Conservation (phyloP, 2,113 vertebrate species). For the Alectura lathami region DNA sequence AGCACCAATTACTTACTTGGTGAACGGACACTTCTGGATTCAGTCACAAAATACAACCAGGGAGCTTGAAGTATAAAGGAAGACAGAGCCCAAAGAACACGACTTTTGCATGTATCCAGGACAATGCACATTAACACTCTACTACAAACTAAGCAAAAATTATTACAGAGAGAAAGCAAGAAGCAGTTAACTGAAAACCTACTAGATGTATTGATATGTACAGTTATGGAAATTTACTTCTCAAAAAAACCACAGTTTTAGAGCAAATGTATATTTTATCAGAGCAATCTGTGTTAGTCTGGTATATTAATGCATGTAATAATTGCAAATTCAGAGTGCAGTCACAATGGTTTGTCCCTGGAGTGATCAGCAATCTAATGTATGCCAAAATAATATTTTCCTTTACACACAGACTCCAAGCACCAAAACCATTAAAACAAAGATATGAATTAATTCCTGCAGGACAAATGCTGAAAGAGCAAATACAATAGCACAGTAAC, state of each 20-base stretch:
- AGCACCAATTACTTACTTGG: background rate
- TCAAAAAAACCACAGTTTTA: background rate
- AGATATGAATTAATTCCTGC: background rate
- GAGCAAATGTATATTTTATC: background rate
- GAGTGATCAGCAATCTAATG: background rate
- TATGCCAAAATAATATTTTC: background rate
- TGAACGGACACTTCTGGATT: background rate
- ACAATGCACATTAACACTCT: background rate
- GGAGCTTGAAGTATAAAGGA: background rate
- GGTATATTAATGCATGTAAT: slow-evolving; percentile 41
- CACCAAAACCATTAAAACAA: background rate
- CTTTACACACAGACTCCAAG: background rate
- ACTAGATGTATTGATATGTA: background rate
- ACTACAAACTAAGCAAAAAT: background rate
- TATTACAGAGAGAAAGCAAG: background rate
- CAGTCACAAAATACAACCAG: background rate
- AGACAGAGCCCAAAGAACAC: background rate
- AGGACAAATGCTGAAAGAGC: background rate
- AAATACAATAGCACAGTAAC: background rate
- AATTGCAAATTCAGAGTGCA: background rate
- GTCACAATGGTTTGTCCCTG: background rate
- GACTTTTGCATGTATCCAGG: background rate
- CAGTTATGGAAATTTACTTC: background rate
- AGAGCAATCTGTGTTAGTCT: slow-evolving; percentile 64
- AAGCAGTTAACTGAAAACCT: background rate